Base-by-base conservation (phyloP, 2,113 vertebrate species). In the Brachypodius melanocephalos region DNA sequence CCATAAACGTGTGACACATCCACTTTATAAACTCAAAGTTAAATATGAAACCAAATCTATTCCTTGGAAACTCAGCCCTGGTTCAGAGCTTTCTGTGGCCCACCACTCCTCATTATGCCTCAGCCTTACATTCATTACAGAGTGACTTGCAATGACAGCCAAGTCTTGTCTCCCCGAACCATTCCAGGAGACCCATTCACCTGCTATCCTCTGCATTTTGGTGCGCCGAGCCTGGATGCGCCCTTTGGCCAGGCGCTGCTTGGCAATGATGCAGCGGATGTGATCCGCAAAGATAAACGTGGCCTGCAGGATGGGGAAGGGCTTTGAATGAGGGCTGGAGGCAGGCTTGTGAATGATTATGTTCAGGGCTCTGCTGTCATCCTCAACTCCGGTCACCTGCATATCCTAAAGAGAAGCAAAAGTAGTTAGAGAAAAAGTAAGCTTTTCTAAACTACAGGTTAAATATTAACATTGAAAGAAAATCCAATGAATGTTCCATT, bases 131-230 rank as follows among this genome's bases (percentile, higher is more conserved):
- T 17, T 22, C 32, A 38, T 38, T 38, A 38, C 42, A 88, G 38
- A 78, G n/a, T 8, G 28, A 45, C 20, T 46, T 43, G 49, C 62
- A 45, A 6, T 4, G 52, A 24, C 38, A 88, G 7, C 3, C 17
- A 15, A 26, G 29, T 4, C 14, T 10, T 10, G 16, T n/a, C 46
- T 42, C 61, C 65, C 62, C 77, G 49, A 29, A 32, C 0, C 2
- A 7, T 6, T 46, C 10, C 12, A 62, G 57, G 59, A 9, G 7
- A 10, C 9, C 2, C 3, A 8, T 89, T 97, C 83, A 99, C 99
- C 99, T 32, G 99, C 98, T 73, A 99, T 99, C 68, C 99, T 98
- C 95, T 99, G 99, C 99, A 99, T 99, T 95, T 99, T 99, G 98
- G 99, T 99, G 54, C 99, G 98, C 14, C 99, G 98, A 0, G 99